A percentile compares a stretch with the other conserved stretches of the same genome.
Evolutionary conservation across 2,113 vertebrate species (phyloP).

Genomic region (Muntiacus reevesi): DNA sequence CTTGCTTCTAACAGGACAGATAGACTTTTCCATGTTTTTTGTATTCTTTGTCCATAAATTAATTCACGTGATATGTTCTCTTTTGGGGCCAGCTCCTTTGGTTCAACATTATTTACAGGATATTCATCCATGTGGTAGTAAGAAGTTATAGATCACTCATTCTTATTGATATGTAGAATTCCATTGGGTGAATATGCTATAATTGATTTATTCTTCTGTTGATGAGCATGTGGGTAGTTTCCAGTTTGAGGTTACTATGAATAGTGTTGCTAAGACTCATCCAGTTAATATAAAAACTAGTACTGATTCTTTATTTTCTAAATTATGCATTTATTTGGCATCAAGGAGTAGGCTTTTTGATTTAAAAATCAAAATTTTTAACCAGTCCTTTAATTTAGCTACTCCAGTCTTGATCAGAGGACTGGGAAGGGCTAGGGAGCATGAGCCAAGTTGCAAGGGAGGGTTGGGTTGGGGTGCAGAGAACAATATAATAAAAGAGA

Average conservation of each 20-base stretch:
- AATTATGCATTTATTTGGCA: neutral
- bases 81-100: neutral
- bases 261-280: neutral
- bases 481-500: neutral
- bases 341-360: neutral
- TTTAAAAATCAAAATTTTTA: neutral
- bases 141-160: neutral
- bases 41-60: neutral
- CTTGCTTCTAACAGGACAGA: neutral
- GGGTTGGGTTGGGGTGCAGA: neutral
- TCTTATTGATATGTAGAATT: neutral
- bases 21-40: neutral
- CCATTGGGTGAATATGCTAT: neutral
- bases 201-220: neutral
- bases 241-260: neutral
- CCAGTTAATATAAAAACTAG: neutral
- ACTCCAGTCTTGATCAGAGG: neutral
- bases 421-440: neutral
- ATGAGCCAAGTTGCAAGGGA: neutral
- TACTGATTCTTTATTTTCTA: neutral
- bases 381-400: neutral
- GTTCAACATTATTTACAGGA: neutral
- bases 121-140: neutral
- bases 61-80: neutral
- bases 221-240: neutral